Conservation (phyloP, 2,888 invertebrate species). For the Tenthredo notha region DNA sequence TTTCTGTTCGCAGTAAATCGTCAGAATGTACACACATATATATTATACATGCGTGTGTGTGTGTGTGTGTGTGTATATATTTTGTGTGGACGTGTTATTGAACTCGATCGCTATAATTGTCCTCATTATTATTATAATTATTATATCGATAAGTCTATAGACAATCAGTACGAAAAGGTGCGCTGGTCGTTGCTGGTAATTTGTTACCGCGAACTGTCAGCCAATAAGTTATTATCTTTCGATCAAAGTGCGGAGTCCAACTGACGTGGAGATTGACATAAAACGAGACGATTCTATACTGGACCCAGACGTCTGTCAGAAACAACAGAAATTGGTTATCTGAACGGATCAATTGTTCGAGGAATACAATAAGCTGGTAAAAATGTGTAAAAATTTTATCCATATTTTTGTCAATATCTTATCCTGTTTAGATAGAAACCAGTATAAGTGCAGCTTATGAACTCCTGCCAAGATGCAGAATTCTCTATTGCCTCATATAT, state of each 20-base stretch:
- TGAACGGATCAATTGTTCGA: not conserved
- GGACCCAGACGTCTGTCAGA: slow-evolving; percentile 22
- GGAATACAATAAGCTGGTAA: not conserved
- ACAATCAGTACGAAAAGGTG: slow-evolving; percentile 37
- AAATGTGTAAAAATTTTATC: not conserved
- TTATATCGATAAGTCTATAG: slow-evolving; percentile 26
- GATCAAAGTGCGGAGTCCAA: slow-evolving; percentile 33
- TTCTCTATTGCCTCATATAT: not conserved
- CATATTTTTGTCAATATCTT: not conserved
- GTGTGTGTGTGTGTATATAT: not conserved
- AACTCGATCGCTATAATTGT: slow-evolving; percentile 34
- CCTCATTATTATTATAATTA: slow-evolving; percentile 33
- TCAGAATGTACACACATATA: not conserved
- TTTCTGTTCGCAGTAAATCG: not conserved
- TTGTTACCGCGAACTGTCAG: slow-evolving; percentile 36
- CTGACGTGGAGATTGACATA: slow-evolving; percentile 13
- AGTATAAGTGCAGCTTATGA: not conserved
- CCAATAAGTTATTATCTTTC: slow-evolving; percentile 19
- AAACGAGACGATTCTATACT: slow-evolving; percentile 4
- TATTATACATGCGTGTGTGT: not conserved
- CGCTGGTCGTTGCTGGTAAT: not conserved
- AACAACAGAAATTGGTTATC: not conserved
- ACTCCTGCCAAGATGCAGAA: not conserved
- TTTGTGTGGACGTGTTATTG: not conserved
- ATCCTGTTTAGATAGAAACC: not conserved